Base-by-base conservation (phyloP, 2,888 invertebrate species). In the Epirrhoe tristata region DNA sequence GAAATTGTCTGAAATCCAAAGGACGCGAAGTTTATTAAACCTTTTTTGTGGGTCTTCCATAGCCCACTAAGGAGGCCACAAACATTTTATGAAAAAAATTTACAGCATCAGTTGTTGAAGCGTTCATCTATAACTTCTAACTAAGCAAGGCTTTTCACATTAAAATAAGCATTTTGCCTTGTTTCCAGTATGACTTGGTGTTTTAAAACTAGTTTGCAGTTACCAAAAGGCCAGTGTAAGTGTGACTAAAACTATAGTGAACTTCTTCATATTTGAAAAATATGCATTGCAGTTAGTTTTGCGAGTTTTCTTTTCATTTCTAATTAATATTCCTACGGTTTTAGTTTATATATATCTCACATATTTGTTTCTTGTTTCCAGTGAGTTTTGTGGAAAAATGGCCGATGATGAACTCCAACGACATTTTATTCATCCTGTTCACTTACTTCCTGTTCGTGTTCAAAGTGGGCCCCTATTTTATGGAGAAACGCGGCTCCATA, bases 351-450 rank as follows among this genome's bases (percentile, higher is more conserved):
- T 51, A 12, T 51, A 8, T 17, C 4, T 17, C 24, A 7, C 16
- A 14, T 32, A 7, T 10, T 2, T 14, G 0, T 14, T 53, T 6
- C 16, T 50, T 53, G 8, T 54, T 91, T 89, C 72, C 83, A 96
- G 96, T 96, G 90, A 94, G 95, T 5, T 88, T 94, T 70, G 95
- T 96, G 48, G 96, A 96, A 75, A 93, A 94, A 72, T 96, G 95
- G 94, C 94, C 95, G 7, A 82, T 97, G 69, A 95, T 96, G 88
- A 94, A 95, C 58, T 95, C 96, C 31, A 93, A 94, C 83, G 95
- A 95, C 8, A 91, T 94, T 3, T 52, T 95, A 7, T 76, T 89
- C 16, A 84, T 96, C 55, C 88, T 95, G 50, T 77, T 88, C 14
- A 77, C 87, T 3, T 97, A 97, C 82, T 88, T 97, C 51, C 85